These are phyloP conservation scores for Aphodius sticticus DNA, from an alignment of 2,888 invertebrate genomes.

Conservation along the genomic window DNA sequence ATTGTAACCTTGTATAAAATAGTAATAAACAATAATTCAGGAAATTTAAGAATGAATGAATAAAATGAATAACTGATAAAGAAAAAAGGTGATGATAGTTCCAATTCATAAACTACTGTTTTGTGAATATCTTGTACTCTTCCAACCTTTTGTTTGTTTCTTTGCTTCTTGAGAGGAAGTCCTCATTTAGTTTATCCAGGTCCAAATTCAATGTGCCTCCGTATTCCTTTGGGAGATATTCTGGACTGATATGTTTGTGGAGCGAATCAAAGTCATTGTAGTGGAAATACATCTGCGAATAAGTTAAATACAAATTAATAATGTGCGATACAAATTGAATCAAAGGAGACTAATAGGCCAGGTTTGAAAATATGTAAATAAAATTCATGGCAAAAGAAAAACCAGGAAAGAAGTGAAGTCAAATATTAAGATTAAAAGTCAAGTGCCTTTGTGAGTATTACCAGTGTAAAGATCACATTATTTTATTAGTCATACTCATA, in stretches of 20 bases:
- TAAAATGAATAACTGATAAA: neutral
- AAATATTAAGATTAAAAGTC: no score
- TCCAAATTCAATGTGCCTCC: conserved; percentile 63
- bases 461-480: no score
- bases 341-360: no score
- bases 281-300: conserved; percentile 63
- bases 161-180: conserved; percentile 46
- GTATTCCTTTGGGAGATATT: conserved; percentile 64
- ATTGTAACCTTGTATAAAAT: no score
- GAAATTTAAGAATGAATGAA: neutral
- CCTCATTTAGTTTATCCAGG: conserved; percentile 44
- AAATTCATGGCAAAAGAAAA: no score
- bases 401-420: no score
- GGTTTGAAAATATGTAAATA: no score
- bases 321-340: neutral
- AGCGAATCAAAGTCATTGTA: conserved; percentile 63
- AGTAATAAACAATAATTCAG: no score
- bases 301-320: conserved; percentile 17
- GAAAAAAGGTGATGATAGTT: neutral
- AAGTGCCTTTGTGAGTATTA: no score
- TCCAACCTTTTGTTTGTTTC: conserved; percentile 48
- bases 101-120: neutral
- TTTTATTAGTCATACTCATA: no score
- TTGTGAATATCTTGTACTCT: conserved; percentile 9
- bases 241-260: conserved; percentile 62